These are phyloP conservation scores for Zaprionus tsacasi DNA, from an alignment of 1,140 invertebrate genomes.

Conservation along the genomic window DNA sequence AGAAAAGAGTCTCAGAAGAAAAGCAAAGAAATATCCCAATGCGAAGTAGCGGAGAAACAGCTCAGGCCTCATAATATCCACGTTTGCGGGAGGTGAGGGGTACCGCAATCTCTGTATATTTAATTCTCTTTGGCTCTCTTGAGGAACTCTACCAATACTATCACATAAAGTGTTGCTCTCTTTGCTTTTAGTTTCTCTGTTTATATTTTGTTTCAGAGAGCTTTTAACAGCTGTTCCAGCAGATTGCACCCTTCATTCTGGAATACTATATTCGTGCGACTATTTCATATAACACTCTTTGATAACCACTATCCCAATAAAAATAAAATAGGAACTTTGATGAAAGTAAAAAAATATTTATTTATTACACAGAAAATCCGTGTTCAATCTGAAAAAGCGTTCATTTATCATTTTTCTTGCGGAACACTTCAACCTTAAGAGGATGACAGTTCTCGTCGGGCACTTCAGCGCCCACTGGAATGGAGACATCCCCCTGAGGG, in stretches of 20 bases:
- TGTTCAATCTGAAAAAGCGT: background rate
- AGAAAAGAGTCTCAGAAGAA: no score
- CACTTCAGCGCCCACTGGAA: conserved; percentile 83
- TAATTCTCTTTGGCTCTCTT: no score
- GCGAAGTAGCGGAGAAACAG: no score
- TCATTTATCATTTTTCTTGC: conserved; percentile 47
- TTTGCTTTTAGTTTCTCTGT: conserved; percentile 6
- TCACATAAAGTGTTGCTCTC: conserved; percentile 2
- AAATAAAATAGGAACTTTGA: background rate
- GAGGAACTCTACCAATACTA: conserved; percentile 4
- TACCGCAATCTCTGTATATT: no score
- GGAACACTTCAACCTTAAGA: conserved; percentile 84
- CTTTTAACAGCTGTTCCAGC: conserved; percentile 16
- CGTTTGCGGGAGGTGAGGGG: no score
- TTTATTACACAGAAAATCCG: background rate
- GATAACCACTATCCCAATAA: background rate
- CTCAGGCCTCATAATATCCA: no score
- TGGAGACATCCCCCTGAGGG: conserved; percentile 85
- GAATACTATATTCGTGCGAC: background rate
- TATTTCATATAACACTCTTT: background rate
- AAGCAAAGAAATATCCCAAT: no score
- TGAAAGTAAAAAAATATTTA: background rate
- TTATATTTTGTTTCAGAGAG: conserved; percentile 8
- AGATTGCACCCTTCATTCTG: background rate
- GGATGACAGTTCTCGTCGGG: conserved; percentile 84